A percentile compares a stretch with the other conserved stretches of the same genome.
phyloP scores from a whole-genome alignment of 2,888 invertebrate genomes.

The Patella depressa region DNA sequence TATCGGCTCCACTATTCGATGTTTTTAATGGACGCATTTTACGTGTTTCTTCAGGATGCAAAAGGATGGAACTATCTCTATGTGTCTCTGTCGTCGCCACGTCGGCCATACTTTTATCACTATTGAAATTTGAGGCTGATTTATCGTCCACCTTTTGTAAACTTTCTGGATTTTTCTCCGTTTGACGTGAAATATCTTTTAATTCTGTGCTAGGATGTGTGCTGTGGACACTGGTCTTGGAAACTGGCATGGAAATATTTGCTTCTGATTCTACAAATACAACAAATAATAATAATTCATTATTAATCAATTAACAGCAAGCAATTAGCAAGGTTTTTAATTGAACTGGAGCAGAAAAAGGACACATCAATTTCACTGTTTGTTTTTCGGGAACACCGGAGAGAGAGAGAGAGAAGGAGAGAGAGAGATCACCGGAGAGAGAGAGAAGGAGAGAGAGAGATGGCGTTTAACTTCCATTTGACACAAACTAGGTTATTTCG shows the following conservation, averaged over 20 bases:
- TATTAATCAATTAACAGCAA: background rate
- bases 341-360: background rate
- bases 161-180: too few species aligned
- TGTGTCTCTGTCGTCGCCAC: slow-evolving; percentile 13
- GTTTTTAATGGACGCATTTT: slow-evolving; percentile 23
- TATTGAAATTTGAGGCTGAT: background rate
- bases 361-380: background rate
- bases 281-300: too few species aligned
- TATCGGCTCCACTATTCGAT: slow-evolving; percentile 28
- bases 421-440: too few species aligned
- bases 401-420: too few species aligned
- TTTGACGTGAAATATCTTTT: too few species aligned
- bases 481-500: too few species aligned
- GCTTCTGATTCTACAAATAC: background rate
- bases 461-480: too few species aligned
- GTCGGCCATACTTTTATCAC: slow-evolving; percentile 9
- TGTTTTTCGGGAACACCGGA: too few species aligned
- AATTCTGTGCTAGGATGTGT: too few species aligned
- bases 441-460: too few species aligned
- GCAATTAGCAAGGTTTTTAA: background rate
- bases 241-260: background rate
- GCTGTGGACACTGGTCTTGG: background rate
- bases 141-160: background rate
- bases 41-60: background rate
- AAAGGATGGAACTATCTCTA: background rate